A percentile compares a stretch with the other conserved stretches of the same genome.
phyloP scores from a whole-genome alignment of 2,888 invertebrate genomes.

The Altica lythri region DNA sequence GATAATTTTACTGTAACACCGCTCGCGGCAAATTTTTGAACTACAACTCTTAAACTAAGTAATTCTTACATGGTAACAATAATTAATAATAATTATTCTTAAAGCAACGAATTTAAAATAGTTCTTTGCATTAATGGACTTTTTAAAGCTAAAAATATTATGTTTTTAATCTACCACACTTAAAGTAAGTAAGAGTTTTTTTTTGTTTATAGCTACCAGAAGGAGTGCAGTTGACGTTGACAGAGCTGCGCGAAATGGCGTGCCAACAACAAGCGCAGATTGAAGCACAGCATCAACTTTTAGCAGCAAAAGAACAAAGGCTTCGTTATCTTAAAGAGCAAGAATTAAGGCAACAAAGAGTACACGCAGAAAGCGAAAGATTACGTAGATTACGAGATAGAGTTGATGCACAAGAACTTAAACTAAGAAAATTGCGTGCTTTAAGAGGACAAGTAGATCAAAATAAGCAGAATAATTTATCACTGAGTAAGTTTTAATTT shows the following conservation, averaged over 20 bases:
- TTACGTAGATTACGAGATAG: slow-evolving; percentile 85
- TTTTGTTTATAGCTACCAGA: slow-evolving; percentile 75
- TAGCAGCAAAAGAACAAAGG: slow-evolving; percentile 91
- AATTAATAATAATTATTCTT: too few species aligned
- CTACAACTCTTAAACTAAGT: too few species aligned
- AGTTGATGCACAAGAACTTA: slow-evolving; percentile 93
- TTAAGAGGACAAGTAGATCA: slow-evolving; percentile 93
- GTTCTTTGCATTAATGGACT: too few species aligned
- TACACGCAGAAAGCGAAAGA: slow-evolving; percentile 87
- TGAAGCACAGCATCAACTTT: slow-evolving; percentile 90
- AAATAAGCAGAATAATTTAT: slow-evolving; percentile 88
- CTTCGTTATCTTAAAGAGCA: slow-evolving; percentile 93
- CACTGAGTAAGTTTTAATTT: slow-evolving; percentile 75
- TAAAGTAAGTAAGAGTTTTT: too few species aligned
- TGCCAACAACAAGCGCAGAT: slow-evolving; percentile 97
- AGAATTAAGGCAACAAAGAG: slow-evolving; percentile 76
- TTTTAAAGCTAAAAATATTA: background rate
- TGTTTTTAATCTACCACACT: too few species aligned
- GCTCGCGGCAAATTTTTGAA: too few species aligned
- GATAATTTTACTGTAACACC: too few species aligned
- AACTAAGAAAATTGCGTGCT: slow-evolving; percentile 87
- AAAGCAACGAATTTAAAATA: too few species aligned
- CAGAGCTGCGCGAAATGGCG: slow-evolving; percentile 98
- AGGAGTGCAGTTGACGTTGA: slow-evolving; percentile 89
- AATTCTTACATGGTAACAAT: too few species aligned